These are phyloP conservation scores for Parnassius smintheus DNA, from an alignment of 2,888 invertebrate genomes.

Conservation along the genomic window DNA sequence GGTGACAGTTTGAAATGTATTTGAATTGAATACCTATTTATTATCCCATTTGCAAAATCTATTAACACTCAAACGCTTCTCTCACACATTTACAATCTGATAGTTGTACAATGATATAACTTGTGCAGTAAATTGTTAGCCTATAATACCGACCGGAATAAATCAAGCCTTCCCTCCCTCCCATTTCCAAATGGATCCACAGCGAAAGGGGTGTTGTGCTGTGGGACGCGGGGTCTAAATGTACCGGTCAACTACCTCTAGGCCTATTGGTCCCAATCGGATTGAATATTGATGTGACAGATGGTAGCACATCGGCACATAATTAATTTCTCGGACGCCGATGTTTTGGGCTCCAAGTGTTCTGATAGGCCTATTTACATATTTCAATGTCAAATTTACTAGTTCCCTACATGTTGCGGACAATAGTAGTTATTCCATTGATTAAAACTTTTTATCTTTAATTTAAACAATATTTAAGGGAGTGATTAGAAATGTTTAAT, in stretches of 20 bases:
- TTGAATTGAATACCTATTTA: too few relatives aligned
- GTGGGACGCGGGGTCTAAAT: conserved; percentile 12
- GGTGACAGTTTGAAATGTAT: too few relatives aligned
- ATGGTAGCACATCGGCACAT: conserved; percentile 71
- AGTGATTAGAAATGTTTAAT: too few relatives aligned
- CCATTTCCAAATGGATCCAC: conserved; percentile 28
- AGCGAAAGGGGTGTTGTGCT: conserved; percentile 7
- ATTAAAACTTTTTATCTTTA: too few relatives aligned
- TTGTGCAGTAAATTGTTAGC: conserved; percentile 41
- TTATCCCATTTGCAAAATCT: conserved; percentile 13
- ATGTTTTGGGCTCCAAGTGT: conserved; percentile 45
- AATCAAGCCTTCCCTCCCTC: conserved; percentile 34
- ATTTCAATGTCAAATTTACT: conserved; percentile 29
- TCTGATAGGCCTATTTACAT: conserved; percentile 51
- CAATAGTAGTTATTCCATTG: too few relatives aligned
- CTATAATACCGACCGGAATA: conserved; percentile 36
- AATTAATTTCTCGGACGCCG: conserved; percentile 69
- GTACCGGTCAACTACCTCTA: conserved; percentile 17
- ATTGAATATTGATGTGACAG: conserved; percentile 77
- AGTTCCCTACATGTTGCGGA: too few relatives aligned
- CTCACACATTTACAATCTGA: conserved; percentile 39
- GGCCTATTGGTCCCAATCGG: conserved; percentile 59
- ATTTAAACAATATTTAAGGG: too few relatives aligned
- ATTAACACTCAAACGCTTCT: conserved; percentile 16
- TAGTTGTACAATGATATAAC: conserved; percentile 44